A percentile compares a stretch with the other conserved stretches of the same genome.
Conservation (phyloP, 1,140 invertebrate genomes). For the Drusus annulatus region DNA sequence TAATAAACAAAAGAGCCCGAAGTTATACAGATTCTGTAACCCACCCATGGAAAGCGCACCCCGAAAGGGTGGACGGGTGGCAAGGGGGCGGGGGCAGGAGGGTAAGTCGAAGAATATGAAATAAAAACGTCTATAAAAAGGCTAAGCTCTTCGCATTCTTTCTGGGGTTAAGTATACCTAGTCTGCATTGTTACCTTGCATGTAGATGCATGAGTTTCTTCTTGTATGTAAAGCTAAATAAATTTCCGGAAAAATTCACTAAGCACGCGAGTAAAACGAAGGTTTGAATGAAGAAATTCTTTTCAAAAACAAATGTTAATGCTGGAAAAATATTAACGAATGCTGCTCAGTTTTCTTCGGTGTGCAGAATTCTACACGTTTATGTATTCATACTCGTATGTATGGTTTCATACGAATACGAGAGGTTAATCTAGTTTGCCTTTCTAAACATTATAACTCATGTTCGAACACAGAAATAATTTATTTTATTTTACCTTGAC, state of each 20-base stretch:
- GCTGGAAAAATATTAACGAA: no score
- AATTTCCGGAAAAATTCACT: conserved; percentile 5
- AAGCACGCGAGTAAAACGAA: not conserved
- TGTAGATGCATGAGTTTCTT: conserved; percentile 29
- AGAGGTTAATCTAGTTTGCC: no score
- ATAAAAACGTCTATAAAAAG: conserved; percentile 54
- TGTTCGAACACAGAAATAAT: no score
- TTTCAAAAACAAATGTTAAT: no score
- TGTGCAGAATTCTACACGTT: no score
- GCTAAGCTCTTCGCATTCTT: conserved; percentile 41
- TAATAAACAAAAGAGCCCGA: not conserved
- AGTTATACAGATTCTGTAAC: not conserved
- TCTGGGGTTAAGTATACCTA: conserved; percentile 44
- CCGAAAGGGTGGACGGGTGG: not conserved
- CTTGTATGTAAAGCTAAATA: conserved; percentile 5
- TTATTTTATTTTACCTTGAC: no score
- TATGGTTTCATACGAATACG: no score
- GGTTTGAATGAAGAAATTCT: no score
- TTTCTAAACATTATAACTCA: no score
- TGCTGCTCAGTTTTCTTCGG: no score
- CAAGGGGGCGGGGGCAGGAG: not conserved
- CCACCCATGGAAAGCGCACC: not conserved
- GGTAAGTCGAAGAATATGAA: conserved; percentile 52
- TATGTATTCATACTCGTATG: no score
- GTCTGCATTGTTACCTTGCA: conserved; percentile 29